phyloP scores from a whole-genome alignment of 2,113 vertebrate genomes.

The Microcebus ravelobensis region DNA sequence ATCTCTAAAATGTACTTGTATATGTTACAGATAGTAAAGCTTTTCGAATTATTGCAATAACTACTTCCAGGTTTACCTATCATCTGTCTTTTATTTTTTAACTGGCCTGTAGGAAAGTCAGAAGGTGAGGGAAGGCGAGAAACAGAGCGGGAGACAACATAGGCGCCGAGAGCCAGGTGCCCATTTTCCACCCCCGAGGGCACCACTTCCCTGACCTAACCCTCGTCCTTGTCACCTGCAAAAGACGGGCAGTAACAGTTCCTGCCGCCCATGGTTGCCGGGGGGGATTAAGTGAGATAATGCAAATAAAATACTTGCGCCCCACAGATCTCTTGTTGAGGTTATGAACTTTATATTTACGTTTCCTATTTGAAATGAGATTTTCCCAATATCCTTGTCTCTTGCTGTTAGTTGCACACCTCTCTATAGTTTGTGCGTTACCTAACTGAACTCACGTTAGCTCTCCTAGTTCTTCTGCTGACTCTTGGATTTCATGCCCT shows the following conservation, averaged over 20 bases:
- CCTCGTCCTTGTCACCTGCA: background rate
- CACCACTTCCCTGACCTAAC: background rate
- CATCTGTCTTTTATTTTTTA: background rate
- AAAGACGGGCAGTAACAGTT: no score
- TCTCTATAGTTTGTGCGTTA: rapidly evolving
- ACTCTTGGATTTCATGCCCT: background rate
- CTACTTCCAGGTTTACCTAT: background rate
- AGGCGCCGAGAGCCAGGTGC: rapidly evolving
- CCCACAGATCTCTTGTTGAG: background rate
- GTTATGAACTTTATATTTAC: background rate
- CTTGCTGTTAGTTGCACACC: background rate
- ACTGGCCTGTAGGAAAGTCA: background rate
- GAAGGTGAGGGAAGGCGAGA: background rate
- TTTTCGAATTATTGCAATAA: no score
- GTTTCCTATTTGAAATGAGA: background rate
- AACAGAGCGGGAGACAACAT: no score
- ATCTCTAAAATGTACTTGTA: background rate
- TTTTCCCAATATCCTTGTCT: background rate
- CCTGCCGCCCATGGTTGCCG: background rate
- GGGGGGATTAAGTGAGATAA: background rate
- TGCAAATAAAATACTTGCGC: no score
- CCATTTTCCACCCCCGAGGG: rapidly evolving
- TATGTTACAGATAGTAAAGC: background rate
- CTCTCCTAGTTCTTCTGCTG: rapidly evolving
- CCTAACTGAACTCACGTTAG: background rate